These are phyloP conservation scores for Apodemia mormo DNA, from an alignment of 2,888 invertebrate genomes.

Conservation along the genomic window DNA sequence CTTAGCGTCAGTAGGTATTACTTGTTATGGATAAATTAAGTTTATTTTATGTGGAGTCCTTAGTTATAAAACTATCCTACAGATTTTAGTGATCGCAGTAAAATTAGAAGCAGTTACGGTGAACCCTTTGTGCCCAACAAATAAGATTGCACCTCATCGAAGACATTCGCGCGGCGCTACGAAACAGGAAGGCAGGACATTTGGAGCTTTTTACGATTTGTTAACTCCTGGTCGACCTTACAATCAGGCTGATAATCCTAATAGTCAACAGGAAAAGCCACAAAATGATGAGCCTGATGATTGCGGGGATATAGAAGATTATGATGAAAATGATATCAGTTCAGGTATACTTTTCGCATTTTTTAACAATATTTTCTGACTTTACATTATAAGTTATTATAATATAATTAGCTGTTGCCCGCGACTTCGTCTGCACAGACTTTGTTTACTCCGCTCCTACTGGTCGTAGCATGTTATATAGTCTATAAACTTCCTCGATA, in stretches of 20 bases:
- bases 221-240: conserved; percentile 47
- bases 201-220: conserved; percentile 59
- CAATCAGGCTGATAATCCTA: conserved; percentile 33
- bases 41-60: conserved; percentile 21
- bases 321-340: conserved; percentile 71
- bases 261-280: conserved; percentile 58
- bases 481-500: no score
- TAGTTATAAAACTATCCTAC: conserved; percentile 40
- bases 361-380: not conserved
- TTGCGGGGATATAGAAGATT: conserved; percentile 73
- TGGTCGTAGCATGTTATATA: no score
- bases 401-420: no score
- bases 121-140: conserved; percentile 67
- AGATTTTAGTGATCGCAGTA: conserved; percentile 42
- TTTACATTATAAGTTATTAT: no score
- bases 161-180: conserved; percentile 44
- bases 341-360: conserved; percentile 51
- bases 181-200: conserved; percentile 51
- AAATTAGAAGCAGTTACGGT: conserved; percentile 58
- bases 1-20: conserved; percentile 29
- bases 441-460: no score
- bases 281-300: conserved; percentile 60
- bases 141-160: conserved; percentile 70
- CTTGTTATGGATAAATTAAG: conserved; percentile 26
- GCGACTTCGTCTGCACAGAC: no score